Evolutionary conservation across 2,797 vertebrate species (phyloP).

Genomic region (Yasuhikotakia modesta): DNA sequence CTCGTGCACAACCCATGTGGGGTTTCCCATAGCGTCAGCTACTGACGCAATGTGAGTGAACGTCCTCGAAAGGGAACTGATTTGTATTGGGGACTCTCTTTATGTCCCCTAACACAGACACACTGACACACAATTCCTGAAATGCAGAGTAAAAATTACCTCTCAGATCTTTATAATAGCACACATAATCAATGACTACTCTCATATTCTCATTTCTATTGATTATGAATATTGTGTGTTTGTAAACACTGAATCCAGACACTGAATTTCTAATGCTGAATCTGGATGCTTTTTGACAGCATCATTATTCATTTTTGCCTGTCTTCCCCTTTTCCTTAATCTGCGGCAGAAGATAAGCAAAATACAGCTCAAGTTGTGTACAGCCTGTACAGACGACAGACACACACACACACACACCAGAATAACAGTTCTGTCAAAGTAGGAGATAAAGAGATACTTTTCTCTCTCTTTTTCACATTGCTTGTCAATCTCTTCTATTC

Average conservation of each 20-base stretch:
- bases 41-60: no score
- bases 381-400: neutral
- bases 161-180: neutral
- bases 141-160: conserved; percentile 11
- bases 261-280: neutral
- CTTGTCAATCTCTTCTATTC: conserved; percentile 17
- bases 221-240: conserved; percentile 15
- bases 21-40: no score
- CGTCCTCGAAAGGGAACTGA: no score
- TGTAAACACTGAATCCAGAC: conserved; percentile 13
- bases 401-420: conserved; percentile 14
- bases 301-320: conserved; percentile 23
- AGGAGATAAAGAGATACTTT: conserved; percentile 5
- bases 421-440: conserved; percentile 31
- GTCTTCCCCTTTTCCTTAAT: conserved; percentile 18
- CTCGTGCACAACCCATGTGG: no score
- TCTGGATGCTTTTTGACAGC: conserved; percentile 8
- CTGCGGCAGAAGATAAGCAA: conserved; percentile 9
- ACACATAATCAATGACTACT: conserved; percentile 14
- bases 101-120: no score
- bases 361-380: neutral
- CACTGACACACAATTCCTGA: neutral
- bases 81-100: no score
- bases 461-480: neutral
- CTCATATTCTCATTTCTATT: conserved; percentile 20